These are phyloP conservation scores for Apodemus sylvaticus DNA, from an alignment of 2,113 vertebrate genomes.

Conservation along the genomic window DNA sequence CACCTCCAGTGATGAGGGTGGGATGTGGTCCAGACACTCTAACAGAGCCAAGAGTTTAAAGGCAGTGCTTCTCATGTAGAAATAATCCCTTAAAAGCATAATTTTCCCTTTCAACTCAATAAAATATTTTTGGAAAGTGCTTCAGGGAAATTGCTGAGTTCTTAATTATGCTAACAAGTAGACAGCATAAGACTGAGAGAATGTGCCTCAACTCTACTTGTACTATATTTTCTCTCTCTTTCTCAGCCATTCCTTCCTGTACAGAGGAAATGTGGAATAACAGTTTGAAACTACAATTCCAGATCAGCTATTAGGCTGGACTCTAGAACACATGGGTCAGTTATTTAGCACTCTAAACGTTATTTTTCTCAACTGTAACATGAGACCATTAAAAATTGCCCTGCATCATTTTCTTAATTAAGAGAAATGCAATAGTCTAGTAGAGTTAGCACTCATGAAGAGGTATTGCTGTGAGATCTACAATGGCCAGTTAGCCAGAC, in stretches of 20 bases:
- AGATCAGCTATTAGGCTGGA: not conserved
- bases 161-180: conserved; percentile 71
- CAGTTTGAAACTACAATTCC: not conserved
- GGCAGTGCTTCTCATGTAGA: conserved; percentile 59
- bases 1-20: conserved; percentile 31
- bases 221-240: not conserved
- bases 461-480: not conserved
- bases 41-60: conserved; percentile 45
- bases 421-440: not conserved
- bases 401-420: not conserved
- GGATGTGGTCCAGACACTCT: conserved; percentile 50
- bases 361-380: not conserved
- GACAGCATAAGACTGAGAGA: conserved; percentile 48
- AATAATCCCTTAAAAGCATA: conserved; percentile 71
- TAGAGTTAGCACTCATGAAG: not conserved
- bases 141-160: conserved; percentile 73
- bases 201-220: not conserved
- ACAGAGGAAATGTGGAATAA: not conserved
- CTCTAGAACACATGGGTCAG: not conserved
- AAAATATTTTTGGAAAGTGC: conserved; percentile 70
- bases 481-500: not conserved
- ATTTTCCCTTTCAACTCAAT: conserved; percentile 77
- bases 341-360: not conserved
- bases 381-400: not conserved
- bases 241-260: not conserved